Base-by-base conservation (phyloP, 30 jellyfish, hydroid and myxozoan species). In the Pseudorhiza aurosa region DNA sequence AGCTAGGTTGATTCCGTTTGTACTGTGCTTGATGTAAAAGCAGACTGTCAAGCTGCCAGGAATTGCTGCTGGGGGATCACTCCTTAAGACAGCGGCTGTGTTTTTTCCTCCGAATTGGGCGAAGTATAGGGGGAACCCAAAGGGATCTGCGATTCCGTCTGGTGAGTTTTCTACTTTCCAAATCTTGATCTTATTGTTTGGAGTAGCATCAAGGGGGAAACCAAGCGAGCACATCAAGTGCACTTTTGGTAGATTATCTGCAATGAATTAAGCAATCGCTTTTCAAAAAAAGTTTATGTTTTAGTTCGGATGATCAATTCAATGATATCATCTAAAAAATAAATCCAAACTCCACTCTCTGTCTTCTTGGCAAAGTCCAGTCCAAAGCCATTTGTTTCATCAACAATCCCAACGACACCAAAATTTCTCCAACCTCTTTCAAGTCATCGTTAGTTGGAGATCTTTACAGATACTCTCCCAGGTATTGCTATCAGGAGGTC, bases 191-290 rank as follows among this genome's bases (percentile, higher is more conserved):
- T 33, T 36, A 3, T n/a, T 14, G 35, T 53, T 53, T 53, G 67
- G 24, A 1, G 67, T 14, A 53, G 19, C 67, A 17, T 1, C 4
- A 9, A 53, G 24, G 1, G 67, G 19, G 22, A n/a, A 14, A 15
- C 67, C 67, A 17, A 53, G 12, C 6, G 67, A 4, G 2, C 7
- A 5, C 8, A 53, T 8, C 32, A 53, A 15, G 4, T 15, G 33
- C 14, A 36, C 67, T 33, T 47, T 72, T 33, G 72, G 37, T 14
- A 72, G 70, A 11, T 58, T 32, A 1, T 49, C 73, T 25, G 55
- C 31, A 49, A 40, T n/a, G 33, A 29, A 53, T 27, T 8, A 27
- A 53, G 12, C 12, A 22, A 17, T 57, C 25, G 56, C 33, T 63
- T 21, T 25, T 63, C n/a, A n/a, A n/a, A n/a, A n/a, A n/a, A n/a